These are phyloP conservation scores for Menidia menidia DNA, from an alignment of 2,797 vertebrate species.

Conservation along the genomic window DNA sequence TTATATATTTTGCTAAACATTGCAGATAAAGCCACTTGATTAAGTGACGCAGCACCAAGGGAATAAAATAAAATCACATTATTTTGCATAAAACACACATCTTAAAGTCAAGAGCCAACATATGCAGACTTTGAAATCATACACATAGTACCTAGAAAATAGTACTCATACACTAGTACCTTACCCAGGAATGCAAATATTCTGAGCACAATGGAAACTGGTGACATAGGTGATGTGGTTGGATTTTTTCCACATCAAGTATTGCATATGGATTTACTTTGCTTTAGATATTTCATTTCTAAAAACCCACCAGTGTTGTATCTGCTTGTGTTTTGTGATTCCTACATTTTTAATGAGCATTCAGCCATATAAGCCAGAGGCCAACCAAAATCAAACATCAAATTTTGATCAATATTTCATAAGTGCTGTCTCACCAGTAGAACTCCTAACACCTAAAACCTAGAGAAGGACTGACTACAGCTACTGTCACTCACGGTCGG, in stretches of 20 bases:
- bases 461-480: not conserved
- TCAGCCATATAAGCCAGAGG: not conserved
- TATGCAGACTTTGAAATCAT: too few relatives aligned
- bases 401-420: not conserved
- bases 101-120: not conserved
- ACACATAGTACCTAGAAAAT: too few relatives aligned
- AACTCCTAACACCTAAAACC: not conserved
- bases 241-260: not conserved
- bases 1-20: conserved; percentile 7
- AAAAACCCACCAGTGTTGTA: not conserved
- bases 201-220: too few relatives aligned
- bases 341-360: not conserved
- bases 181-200: too few relatives aligned
- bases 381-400: not conserved
- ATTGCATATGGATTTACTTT: not conserved
- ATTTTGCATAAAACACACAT: not conserved
- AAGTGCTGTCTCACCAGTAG: not conserved
- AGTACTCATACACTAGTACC: too few relatives aligned
- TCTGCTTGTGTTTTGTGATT: not conserved
- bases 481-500: not conserved
- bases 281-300: not conserved
- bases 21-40: not conserved
- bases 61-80: not conserved
- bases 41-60: not conserved
- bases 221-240: too few relatives aligned